Base-by-base conservation (phyloP, 2,797 vertebrate genomes). In the Cossypha polioptera region DNA sequence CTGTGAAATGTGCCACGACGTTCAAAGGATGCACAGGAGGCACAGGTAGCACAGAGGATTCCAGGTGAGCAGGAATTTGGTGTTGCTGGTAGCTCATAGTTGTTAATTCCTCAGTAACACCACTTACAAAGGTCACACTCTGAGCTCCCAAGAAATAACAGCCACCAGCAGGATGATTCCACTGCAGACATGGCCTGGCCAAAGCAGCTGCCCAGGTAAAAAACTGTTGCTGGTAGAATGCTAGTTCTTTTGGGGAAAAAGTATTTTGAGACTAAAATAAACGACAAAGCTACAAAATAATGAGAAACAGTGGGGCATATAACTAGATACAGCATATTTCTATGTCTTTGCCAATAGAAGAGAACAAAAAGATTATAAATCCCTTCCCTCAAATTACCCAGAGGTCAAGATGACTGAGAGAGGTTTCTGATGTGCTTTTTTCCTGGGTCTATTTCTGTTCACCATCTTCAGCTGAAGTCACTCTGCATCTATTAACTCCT, bases 401-500 rank as follows among this genome's bases (percentile, higher is more conserved):
- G 35, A 77, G 75, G 24, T 71, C 65, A 75, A 21, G 38, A 59
- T 16, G 22, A 80, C 13, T 9, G 47, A 84, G 33, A 61, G 33
- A 79, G 12, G 6, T 36, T 48, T 67, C 31, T 92, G 53, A 31
- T 24, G 31, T 58, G 38, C 68, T 72, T 92, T 80, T 35, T 90
- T 86, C 82, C 72, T 45, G 40, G 20, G 62, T 58, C 51, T 95
- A 88, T 95, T 96, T 92, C 63, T 87, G 71, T 72, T 89, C 71
- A 47, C 40, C 35, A 6, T 18, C 50, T 65, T 83, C 47, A 54
- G 55, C 62, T 81, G 76, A 75, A 92, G 58, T 62, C 43, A 21
- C 68, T 83, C 48, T 76, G 71, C 74, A 76, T 92, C 88, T 82
- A 24, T 73, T 57, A 86, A 66, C 40, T 90, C 86, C 59, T 69